Evolutionary conservation across 2,888 invertebrate species (phyloP), one percentile per base, ranked within the genome.

Genomic region (Epinotia demarniana): DNA sequence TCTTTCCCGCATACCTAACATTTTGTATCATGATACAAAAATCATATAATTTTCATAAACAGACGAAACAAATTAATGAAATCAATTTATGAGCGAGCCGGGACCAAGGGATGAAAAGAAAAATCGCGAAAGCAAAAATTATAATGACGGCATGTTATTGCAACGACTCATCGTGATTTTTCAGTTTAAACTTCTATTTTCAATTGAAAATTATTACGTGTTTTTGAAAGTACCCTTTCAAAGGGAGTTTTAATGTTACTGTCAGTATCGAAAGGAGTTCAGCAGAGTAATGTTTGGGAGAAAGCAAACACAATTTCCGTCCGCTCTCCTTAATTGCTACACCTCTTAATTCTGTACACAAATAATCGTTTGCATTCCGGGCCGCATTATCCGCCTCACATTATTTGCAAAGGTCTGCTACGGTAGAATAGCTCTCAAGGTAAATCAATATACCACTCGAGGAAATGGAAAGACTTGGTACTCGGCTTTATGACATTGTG

Each of bases 51-150:
- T 75, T 46, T 12, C 71, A 76, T 77, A 80, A 80, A 81, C 81
- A 83, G 78, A 82, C 78, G 80, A 81, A 81, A 83, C 82, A 84
- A 86, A 87, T 86, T 86, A 87, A 87, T 85, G 84, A 86, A 88
- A 89, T 88, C 87, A 88, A 86, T 86, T 87, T 81, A 83, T 81
- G 80, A 80, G 80, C 80, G 80, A 79, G 80, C 80, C 81, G 80
- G 79, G 80, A 80, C 81, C 81, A 82, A 81, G 80, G 79, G 78
- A 81, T 82, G 83, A 84, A 84, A 86, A 83, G 83, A 81, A 81
- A 83, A 83, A 84, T 80, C 81, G 77, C 75, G 80, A 84, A 85
- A 84, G 81, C 80, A 83, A 84, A 86, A 87, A 86, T 81, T 81
- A 81, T 82, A 86, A 87, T 85, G 85, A 84, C 77, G 79, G 69